Percentiles rank a stretch among this genome's conserved stretches.
Conservation (phyloP, 2,113 vertebrate genomes). For the Cryptomyrus ogoouensis region DNA sequence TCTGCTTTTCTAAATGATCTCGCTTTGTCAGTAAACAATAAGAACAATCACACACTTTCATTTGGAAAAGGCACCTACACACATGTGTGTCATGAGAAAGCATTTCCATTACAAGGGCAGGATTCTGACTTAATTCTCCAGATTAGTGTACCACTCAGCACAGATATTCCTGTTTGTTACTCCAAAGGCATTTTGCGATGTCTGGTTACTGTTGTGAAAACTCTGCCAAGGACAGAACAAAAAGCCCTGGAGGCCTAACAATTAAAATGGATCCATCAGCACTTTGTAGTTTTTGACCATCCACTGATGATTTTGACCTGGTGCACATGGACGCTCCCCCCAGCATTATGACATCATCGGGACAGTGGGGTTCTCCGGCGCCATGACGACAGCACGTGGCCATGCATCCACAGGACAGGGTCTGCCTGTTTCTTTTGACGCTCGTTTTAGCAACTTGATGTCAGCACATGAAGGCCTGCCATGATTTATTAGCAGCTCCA, state of each 20-base stretch:
- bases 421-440: background rate
- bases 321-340: background rate
- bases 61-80: background rate
- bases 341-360: background rate
- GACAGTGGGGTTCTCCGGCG: background rate
- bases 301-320: background rate
- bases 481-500: background rate
- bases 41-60: background rate
- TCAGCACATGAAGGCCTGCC: background rate
- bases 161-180: background rate
- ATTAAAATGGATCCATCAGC: background rate
- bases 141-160: background rate
- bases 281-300: background rate
- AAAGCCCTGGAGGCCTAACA: background rate
- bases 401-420: background rate
- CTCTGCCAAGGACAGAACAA: background rate
- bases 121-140: background rate
- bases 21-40: background rate
- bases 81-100: background rate
- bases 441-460: background rate
- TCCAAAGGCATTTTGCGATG: background rate
- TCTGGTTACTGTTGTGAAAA: background rate
- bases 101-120: background rate
- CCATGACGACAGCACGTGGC: background rate
- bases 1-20: background rate